phyloP scores from a whole-genome alignment of 2,113 vertebrate species.

The Gallinago jamesoni region DNA sequence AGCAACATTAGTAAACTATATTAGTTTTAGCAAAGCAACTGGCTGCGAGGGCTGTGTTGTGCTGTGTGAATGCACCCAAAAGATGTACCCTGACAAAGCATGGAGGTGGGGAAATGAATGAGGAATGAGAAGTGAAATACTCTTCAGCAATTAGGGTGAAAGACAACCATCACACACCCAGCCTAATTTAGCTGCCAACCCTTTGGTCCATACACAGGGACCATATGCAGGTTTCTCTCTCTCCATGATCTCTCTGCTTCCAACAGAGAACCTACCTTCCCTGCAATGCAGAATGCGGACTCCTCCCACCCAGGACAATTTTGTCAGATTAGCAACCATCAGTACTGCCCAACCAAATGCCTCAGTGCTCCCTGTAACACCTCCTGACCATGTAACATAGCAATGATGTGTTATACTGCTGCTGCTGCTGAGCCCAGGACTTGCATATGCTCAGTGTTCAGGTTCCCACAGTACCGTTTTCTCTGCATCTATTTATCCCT shows the following conservation, averaged over 20 bases:
- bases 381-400: background rate
- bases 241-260: background rate
- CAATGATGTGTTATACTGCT: background rate
- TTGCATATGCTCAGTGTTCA: background rate
- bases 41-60: background rate
- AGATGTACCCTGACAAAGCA: background rate
- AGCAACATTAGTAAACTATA: background rate
- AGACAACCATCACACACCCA: background rate
- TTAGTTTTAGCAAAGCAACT: background rate
- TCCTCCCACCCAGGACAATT: background rate
- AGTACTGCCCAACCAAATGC: background rate
- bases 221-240: background rate
- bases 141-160: background rate
- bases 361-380: background rate
- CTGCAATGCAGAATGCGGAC: background rate
- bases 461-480: slow-evolving; percentile 21
- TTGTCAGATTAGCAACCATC: background rate
- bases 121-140: background rate
- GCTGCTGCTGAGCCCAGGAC: background rate
- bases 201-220: background rate
- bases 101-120: background rate
- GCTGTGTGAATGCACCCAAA: background rate
- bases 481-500: slow-evolving; percentile 24
- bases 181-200: background rate
- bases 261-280: fast-evolving